Evolutionary conservation across 2,888 invertebrate species (phyloP).

Genomic region (Idaea biselata): DNA sequence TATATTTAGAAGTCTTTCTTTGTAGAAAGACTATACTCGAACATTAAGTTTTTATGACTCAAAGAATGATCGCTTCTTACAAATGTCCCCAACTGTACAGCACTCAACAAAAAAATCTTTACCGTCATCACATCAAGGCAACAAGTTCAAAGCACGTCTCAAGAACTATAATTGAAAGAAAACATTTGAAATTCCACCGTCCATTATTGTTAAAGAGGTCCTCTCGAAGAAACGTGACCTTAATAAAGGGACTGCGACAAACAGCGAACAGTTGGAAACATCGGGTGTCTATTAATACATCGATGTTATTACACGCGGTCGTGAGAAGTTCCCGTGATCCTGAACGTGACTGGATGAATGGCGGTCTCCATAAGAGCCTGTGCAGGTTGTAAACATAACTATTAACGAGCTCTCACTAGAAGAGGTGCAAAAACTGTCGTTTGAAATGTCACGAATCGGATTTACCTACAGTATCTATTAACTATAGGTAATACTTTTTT

Average conservation of each 20-base stretch:
- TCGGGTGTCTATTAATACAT: conserved; percentile 60
- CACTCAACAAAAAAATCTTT: not conserved
- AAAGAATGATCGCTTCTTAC: not conserved
- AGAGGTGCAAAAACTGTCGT: conserved; percentile 62
- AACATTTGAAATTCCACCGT: conserved; percentile 61
- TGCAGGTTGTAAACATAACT: conserved; percentile 76
- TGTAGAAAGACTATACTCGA: not conserved
- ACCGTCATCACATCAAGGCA: conserved; percentile 30
- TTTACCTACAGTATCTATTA: conserved; percentile 3
- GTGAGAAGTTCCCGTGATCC: conserved; percentile 51
- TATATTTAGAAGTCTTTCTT: too few species aligned
- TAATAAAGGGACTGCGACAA: conserved; percentile 54
- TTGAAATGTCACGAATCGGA: conserved; percentile 38
- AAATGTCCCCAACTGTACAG: not conserved
- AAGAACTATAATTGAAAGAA: conserved; percentile 60
- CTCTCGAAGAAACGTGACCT: conserved; percentile 75
- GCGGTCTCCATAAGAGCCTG: conserved; percentile 54
- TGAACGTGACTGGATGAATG: conserved; percentile 71
- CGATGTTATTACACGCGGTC: conserved; percentile 52
- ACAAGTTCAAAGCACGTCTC: conserved; percentile 46
- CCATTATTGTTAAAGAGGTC: conserved; percentile 56
- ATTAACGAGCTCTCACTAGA: conserved; percentile 62
- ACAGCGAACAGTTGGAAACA: conserved; percentile 43
- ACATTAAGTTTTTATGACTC: not conserved
- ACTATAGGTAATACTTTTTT: too few species aligned